Evolutionary conservation across 2,113 vertebrate genomes (phyloP).

Genomic region (Hippocampus mohnikei): DNA sequence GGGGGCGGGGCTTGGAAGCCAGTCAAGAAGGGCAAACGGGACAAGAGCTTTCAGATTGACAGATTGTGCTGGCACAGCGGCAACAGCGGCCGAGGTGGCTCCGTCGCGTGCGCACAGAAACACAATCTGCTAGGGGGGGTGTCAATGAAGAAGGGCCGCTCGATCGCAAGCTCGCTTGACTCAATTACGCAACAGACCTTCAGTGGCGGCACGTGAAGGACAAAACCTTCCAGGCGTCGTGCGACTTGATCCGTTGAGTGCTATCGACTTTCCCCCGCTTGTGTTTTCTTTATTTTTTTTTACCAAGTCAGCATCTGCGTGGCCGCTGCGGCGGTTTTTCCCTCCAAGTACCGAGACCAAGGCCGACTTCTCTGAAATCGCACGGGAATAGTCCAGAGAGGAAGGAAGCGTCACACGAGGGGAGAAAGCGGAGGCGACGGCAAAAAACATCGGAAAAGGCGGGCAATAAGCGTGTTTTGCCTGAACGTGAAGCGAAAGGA

Average conservation of each 20-base stretch:
- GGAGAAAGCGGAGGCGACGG: slow-evolving; percentile 6
- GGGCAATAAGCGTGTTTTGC: too few species aligned
- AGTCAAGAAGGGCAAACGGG: slow-evolving; percentile 21
- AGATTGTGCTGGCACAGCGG: slow-evolving; percentile 66
- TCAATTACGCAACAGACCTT: slow-evolving; percentile 56
- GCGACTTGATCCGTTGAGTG: slow-evolving; percentile 10
- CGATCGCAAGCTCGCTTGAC: slow-evolving; percentile 26
- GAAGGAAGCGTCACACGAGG: too few species aligned
- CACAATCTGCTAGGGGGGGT: slow-evolving; percentile 25
- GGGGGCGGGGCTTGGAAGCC: too few species aligned
- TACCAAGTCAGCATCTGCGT: slow-evolving; percentile 30
- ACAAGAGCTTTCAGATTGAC: slow-evolving; percentile 37
- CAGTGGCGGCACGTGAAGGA: slow-evolving; percentile 56
- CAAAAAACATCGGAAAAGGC: too few species aligned
- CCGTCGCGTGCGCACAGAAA: slow-evolving; percentile 35
- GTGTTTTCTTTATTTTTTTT: not conserved
- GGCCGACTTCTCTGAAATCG: too few species aligned
- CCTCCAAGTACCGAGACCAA: not conserved
- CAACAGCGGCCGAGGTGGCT: not conserved
- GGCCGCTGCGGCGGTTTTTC: slow-evolving; percentile 5
- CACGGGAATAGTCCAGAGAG: too few species aligned
- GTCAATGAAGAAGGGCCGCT: slow-evolving; percentile 32
- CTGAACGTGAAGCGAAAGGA: too few species aligned
- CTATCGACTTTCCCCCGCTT: slow-evolving; percentile 35
- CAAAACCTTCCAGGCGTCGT: slow-evolving; percentile 29